Evolutionary conservation across 1,140 invertebrate species (phyloP), one percentile per base, ranked within the genome.

Genomic region (Drosophila repletoides): DNA sequence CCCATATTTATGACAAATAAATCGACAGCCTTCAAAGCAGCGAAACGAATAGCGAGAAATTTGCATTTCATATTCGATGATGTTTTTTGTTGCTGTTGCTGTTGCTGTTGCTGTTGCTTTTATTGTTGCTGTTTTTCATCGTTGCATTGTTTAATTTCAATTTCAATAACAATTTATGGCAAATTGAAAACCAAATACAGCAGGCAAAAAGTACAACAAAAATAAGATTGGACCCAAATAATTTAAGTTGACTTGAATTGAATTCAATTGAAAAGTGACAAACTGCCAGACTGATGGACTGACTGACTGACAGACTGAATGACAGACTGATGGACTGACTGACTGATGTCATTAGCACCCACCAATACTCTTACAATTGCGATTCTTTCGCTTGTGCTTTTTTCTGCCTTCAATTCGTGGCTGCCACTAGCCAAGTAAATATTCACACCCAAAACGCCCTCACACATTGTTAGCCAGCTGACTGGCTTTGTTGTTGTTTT

Each of bases 331-430:
- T n/a, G n/a, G n/a, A n/a, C 46, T 76, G 56, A 24, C 68, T 41
- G 46, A 64, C 76, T 76, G 76, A 80, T 81, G 72, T 81, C 61
- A 80, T 81, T 81, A 72, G 72, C 40, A 3, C 2, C 76, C 40
- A 3, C 2, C 56, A 38, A 67, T 67, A 60, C n/a, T n/a, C n/a
- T n/a, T n/a, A n/a, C 22, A 51, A 15, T 51, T 65, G 43, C 12
- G n/a, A 56, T 51, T 41, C 28, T 52, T 52, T 36, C 52, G 41
- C 38, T 29, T 19, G 3, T 10, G 7, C 5, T 21, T 19, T 45
- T 56, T 43, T 52, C 19, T 52, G 19, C 9, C 43, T 12, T 45
- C 14, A 9, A 6, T 46, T 69, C 22, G 28, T 33, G n/a, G 19
- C 46, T 6, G n/a, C 5, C 7, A 49, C 21, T 29, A 9, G 19